These are phyloP conservation scores for Drosophila atroscutellata DNA, from an alignment of 2,888 invertebrate species.

Conservation along the genomic window DNA sequence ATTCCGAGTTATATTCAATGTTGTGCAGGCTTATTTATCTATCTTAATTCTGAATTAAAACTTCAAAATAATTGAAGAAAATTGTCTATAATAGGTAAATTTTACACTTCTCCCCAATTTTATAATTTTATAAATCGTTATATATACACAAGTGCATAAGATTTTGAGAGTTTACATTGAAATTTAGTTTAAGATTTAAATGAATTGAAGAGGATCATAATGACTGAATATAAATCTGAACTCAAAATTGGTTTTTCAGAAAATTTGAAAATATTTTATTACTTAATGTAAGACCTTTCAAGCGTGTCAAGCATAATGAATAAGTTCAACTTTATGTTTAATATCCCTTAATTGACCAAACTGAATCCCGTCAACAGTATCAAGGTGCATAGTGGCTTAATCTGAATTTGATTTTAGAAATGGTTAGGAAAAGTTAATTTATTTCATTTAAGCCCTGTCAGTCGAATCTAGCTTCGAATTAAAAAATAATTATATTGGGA, in stretches of 20 bases:
- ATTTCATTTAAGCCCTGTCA: neutral
- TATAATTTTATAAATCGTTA: neutral
- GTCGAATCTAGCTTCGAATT: neutral
- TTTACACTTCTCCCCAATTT: neutral
- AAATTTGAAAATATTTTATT: neutral
- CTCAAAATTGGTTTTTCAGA: neutral
- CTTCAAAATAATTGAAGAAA: neutral
- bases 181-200: neutral
- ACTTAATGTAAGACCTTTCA: neutral
- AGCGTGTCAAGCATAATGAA: neutral
- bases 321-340: accelerated
- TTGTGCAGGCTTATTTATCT: neutral
- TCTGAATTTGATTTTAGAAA: neutral
- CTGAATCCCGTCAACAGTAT: neutral
- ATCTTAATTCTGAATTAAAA: neutral
- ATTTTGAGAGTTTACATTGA: neutral
- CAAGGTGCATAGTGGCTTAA: neutral
- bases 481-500: neutral
- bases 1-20: neutral
- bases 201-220: neutral
- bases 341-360: neutral
- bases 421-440: neutral
- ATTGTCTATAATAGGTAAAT: neutral
- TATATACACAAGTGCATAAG: neutral
- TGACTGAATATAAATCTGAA: neutral